Percentiles rank a stretch among this genome's conserved stretches.
phyloP scores from a whole-genome alignment of 2,888 invertebrate species.

The Calliphora vomitoria region DNA sequence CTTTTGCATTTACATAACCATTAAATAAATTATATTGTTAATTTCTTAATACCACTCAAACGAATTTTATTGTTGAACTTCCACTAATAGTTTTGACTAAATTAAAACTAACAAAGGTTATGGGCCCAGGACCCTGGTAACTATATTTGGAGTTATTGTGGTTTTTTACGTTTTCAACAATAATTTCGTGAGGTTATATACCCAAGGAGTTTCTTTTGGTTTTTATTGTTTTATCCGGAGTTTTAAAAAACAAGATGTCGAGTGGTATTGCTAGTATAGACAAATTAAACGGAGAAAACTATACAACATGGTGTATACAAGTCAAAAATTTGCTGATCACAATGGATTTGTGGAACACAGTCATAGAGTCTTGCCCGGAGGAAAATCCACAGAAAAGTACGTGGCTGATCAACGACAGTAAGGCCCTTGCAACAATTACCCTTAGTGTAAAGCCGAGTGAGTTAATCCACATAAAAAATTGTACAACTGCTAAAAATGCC shows the following conservation, averaged over 20 bases:
- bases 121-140: constrained; percentile 29
- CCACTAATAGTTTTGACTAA: background rate
- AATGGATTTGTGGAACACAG: background rate
- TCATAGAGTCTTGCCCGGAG: background rate
- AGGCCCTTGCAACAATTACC: background rate
- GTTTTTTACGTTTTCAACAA: constrained; percentile 10
- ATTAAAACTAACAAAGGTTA: constrained; percentile 11
- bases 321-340: background rate
- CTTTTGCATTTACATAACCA: too few relatives aligned
- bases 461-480: background rate
- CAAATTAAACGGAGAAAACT: background rate
- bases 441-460: background rate
- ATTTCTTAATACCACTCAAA: background rate
- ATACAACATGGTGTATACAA: background rate
- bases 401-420: background rate
- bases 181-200: background rate
- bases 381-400: background rate
- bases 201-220: background rate
- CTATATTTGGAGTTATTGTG: background rate
- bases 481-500: background rate
- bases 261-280: background rate
- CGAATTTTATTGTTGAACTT: background rate
- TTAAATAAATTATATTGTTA: background rate
- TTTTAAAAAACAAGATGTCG: background rate
- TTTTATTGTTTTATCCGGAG: background rate